These are phyloP conservation scores for Anser cygnoides DNA, from an alignment of 2,113 vertebrate species.

Conservation along the genomic window DNA sequence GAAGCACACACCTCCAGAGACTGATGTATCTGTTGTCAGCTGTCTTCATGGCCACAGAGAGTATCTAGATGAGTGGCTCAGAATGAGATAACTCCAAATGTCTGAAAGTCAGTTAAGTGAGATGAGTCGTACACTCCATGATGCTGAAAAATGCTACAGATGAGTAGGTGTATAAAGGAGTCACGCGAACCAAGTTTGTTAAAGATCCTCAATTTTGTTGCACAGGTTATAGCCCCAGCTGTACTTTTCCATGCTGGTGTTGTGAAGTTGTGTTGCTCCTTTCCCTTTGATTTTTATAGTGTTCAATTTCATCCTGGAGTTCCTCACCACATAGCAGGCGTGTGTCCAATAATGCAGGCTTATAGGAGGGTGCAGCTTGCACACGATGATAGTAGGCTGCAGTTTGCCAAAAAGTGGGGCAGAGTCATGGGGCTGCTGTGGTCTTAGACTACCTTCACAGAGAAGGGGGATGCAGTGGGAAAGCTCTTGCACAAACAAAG, in stretches of 20 bases:
- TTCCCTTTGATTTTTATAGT: neutral
- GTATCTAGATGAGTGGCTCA: neutral
- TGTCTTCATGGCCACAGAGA: neutral
- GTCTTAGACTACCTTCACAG: neutral
- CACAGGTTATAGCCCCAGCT: neutral
- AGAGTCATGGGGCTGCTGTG: neutral
- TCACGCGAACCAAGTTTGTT: neutral
- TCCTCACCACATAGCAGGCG: neutral
- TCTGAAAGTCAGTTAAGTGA: neutral
- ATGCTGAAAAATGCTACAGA: neutral
- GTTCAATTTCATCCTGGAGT: neutral
- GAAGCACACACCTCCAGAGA: neutral
- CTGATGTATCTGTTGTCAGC: neutral
- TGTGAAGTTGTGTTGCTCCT: neutral
- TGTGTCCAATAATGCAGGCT: neutral
- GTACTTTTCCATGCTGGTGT: neutral
- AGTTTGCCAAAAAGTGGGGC: neutral
- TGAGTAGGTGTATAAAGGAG: neutral
- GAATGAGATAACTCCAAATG: neutral
- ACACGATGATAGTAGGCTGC: neutral
- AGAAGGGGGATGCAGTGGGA: neutral
- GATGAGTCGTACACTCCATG: neutral
- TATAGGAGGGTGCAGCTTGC: neutral
- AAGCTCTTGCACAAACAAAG: conserved; percentile 18
- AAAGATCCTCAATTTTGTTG: neutral